Percentiles rank a stretch among this genome's conserved stretches.
phyloP scores from a whole-genome alignment of 1,140 invertebrate genomes.

The Eriocheir sinensis region DNA sequence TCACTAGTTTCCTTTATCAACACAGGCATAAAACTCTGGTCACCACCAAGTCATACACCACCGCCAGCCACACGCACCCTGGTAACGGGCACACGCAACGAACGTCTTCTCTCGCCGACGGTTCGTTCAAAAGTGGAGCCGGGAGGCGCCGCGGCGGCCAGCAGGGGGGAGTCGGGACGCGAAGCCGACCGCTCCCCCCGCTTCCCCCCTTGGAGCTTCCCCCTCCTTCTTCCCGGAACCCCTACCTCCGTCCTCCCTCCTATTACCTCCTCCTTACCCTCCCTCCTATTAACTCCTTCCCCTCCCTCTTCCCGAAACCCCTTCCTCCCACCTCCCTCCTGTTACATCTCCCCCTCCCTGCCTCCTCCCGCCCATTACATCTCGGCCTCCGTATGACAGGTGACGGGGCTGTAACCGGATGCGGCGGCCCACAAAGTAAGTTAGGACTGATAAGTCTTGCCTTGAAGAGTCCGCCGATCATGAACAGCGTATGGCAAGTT shows the following conservation, averaged over 20 bases:
- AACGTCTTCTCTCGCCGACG: neutral
- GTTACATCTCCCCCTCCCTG: neutral
- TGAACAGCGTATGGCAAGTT: neutral
- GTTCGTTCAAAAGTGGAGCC: slow-evolving; percentile 43
- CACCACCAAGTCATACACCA: too few species aligned
- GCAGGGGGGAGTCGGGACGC: neutral
- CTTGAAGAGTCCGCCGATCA: neutral
- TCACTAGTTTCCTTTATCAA: too few species aligned
- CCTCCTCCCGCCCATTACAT: neutral
- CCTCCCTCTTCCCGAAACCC: neutral
- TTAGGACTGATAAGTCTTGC: neutral
- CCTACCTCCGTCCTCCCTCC: too few species aligned
- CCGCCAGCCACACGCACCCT: neutral
- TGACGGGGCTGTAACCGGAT: slow-evolving; percentile 21
- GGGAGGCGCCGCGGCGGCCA: neutral
- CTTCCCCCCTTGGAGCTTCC: neutral
- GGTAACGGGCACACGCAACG: neutral
- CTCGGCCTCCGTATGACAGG: neutral
- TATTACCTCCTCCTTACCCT: neutral
- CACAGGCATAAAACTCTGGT: neutral
- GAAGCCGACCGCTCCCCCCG: neutral
- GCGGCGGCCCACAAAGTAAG: neutral
- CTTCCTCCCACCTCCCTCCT: too few species aligned
- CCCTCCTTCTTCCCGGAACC: too few species aligned
- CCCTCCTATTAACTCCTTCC: neutral